Conservation (phyloP, 2,797 vertebrate species). For the Cirrhinus mrigala region DNA sequence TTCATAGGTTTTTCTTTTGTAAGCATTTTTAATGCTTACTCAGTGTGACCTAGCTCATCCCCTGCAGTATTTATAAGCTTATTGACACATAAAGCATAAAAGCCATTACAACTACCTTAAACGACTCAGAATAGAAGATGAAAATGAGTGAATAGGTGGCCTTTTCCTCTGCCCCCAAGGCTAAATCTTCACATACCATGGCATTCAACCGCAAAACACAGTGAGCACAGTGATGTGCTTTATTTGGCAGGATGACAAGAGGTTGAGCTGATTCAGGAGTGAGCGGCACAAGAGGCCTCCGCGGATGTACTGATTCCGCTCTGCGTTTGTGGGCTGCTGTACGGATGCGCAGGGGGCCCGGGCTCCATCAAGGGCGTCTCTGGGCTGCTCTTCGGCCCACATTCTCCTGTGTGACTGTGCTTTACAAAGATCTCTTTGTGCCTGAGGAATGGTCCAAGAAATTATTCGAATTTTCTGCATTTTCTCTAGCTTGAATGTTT, state of each 20-base stretch:
- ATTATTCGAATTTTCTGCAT: constrained; percentile 75
- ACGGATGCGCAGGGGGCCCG: background rate
- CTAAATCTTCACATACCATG: constrained; percentile 30
- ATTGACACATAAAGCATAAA: background rate
- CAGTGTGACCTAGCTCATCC: background rate
- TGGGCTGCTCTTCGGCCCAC: constrained; percentile 6
- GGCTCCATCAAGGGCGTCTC: background rate
- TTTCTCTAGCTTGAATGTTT: constrained; percentile 46
- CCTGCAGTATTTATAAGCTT: background rate
- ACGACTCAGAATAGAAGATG: background rate
- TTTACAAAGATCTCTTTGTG: constrained; percentile 77
- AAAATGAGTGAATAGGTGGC: background rate
- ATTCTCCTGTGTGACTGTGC: constrained; percentile 7
- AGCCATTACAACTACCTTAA: background rate
- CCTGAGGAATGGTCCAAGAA: constrained; percentile 65
- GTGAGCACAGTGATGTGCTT: constrained; percentile 23
- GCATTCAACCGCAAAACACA: constrained; percentile 11
- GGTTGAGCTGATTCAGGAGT: constrained; percentile 24
- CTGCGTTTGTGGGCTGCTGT: constrained; percentile 24
- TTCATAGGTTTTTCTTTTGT: background rate
- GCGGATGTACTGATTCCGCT: constrained; percentile 11
- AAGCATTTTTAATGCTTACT: constrained; percentile 14
- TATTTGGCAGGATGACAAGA: constrained; percentile 24
- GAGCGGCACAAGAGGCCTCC: background rate
- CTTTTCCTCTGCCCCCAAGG: constrained; percentile 30